Evolutionary conservation across 1,140 invertebrate species (phyloP).

Genomic region (Belonocnema kinseyi): DNA sequence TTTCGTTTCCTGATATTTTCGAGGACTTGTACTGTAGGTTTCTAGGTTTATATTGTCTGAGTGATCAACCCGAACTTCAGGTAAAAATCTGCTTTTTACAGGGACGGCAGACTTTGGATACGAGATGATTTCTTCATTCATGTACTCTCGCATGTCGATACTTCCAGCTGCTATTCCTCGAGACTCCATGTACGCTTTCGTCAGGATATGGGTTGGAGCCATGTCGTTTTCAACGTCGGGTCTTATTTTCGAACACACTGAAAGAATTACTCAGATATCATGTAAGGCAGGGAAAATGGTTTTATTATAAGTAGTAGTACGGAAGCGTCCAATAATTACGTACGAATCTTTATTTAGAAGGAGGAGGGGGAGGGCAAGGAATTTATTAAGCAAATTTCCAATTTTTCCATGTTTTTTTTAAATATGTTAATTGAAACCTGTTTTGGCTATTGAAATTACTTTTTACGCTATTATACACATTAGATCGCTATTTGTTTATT

Average conservation of each 20-base stretch:
- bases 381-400: no score
- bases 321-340: no score
- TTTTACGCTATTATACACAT: no score
- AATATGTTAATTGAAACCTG: no score
- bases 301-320: no score
- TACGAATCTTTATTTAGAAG: no score
- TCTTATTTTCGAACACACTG: conserved; percentile 64
- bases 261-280: not conserved
- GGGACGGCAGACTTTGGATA: conserved; percentile 60
- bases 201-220: conserved; percentile 45
- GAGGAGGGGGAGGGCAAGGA: no score
- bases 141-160: conserved; percentile 67
- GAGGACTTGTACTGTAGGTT: conserved; percentile 68
- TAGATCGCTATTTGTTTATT: no score
- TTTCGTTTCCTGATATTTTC: conserved; percentile 66
- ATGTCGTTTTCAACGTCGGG: conserved; percentile 63
- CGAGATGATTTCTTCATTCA: conserved; percentile 54
- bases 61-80: conserved; percentile 66
- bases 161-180: conserved; percentile 67
- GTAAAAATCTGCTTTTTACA: conserved; percentile 51
- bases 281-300: no score
- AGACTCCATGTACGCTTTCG: conserved; percentile 59
- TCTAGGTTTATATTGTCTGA: conserved; percentile 70
- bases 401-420: no score
- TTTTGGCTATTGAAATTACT: no score